A percentile compares a stretch with the other conserved stretches of the same genome.
Conservation (phyloP, 2,113 vertebrate genomes). For the Delphinapterus leucas region DNA sequence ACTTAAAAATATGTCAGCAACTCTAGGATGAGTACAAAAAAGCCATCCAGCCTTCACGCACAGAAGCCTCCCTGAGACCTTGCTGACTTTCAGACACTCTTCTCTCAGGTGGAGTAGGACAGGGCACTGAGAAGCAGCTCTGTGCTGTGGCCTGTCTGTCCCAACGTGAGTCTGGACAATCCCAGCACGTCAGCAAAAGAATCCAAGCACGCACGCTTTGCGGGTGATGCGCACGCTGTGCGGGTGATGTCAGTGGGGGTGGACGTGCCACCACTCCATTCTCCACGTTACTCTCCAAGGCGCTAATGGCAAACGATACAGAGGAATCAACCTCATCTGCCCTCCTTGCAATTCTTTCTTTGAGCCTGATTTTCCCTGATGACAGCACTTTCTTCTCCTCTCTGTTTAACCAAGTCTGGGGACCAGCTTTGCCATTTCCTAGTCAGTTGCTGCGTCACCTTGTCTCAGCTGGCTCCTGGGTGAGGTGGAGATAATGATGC, state of each 20-base stretch:
- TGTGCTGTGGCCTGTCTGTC: not conserved
- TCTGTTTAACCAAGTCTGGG: not conserved
- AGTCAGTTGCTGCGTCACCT: not conserved
- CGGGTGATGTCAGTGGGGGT: not conserved
- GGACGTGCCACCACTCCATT: not conserved
- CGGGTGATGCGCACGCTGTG: not conserved
- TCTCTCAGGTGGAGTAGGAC: rapidly evolving
- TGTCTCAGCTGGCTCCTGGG: too few species aligned
- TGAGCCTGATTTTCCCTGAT: not conserved
- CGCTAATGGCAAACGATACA: not conserved
- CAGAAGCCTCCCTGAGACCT: not conserved
- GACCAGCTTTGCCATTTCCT: not conserved
- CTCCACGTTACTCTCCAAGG: not conserved
- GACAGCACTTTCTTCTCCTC: not conserved
- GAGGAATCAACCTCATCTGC: not conserved
- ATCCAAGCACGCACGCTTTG: too few species aligned
- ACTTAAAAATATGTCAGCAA: slow-evolving; percentile 9
- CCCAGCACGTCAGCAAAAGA: not conserved
- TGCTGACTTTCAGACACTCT: slow-evolving; percentile 30
- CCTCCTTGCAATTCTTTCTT: not conserved
- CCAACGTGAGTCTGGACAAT: not conserved
- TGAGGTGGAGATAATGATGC: too few species aligned
- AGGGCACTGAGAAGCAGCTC: not conserved
- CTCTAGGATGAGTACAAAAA: not conserved
- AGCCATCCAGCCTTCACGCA: not conserved